Conservation (phyloP, 2,113 vertebrate species). For the Anolis sagrei region DNA sequence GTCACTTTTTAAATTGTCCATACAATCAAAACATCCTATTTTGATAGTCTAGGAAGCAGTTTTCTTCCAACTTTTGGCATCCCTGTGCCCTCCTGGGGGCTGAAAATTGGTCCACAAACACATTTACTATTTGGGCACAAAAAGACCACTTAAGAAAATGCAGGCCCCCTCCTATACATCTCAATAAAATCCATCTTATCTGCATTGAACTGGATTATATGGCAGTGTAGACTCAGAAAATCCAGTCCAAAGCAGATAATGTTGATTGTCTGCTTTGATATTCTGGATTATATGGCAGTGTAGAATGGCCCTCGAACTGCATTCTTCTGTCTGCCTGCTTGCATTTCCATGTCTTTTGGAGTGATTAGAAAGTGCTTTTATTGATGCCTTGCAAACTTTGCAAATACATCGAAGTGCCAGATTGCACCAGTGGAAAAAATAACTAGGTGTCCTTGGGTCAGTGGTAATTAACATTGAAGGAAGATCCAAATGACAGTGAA, state of each 20-base stretch:
- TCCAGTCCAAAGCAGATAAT: too few relatives aligned
- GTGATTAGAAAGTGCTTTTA: rapidly evolving
- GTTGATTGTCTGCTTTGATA: too few relatives aligned
- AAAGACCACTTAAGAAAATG: not conserved
- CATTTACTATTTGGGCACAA: too few relatives aligned
- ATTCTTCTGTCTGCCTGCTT: conserved; percentile 19
- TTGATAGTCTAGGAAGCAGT: too few relatives aligned
- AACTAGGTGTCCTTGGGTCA: not conserved
- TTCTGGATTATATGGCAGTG: too few relatives aligned
- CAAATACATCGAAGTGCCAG: not conserved
- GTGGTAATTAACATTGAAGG: not conserved
- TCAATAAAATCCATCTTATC: too few relatives aligned
- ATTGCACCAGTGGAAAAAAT: not conserved
- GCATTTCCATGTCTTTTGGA: not conserved
- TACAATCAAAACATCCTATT: too few relatives aligned
- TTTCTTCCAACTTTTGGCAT: not conserved
- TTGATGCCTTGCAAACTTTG: not conserved
- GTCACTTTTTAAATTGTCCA: too few relatives aligned
- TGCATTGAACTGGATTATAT: too few relatives aligned
- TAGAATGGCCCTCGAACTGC: too few relatives aligned
- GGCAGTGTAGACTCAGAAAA: too few relatives aligned
- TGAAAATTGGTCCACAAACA: not conserved
- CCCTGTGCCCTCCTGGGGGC: not conserved
- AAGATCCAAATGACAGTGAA: conserved; percentile 12
- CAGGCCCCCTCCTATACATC: rapidly evolving